Percentiles rank a stretch among this genome's conserved stretches.
These are phyloP conservation scores for Euwallacea similis DNA, from an alignment of 1,140 invertebrate species.

Conservation along the genomic window DNA sequence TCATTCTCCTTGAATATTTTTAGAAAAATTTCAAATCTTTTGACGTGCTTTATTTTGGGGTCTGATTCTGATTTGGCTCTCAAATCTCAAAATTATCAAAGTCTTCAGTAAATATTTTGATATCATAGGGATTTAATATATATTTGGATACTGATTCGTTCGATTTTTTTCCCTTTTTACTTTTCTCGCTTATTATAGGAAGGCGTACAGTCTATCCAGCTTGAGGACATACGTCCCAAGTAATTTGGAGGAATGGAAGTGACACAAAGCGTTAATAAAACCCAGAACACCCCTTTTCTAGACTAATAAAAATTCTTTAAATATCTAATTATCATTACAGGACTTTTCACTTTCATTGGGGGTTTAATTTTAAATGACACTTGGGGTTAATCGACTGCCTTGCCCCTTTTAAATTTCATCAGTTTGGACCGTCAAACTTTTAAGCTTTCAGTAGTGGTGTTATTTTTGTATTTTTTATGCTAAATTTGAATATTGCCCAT, in stretches of 20 bases:
- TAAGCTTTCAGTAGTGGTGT: slow-evolving; percentile 31
- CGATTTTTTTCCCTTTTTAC: too few species aligned
- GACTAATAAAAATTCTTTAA: slow-evolving; percentile 42
- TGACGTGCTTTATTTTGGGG: too few species aligned
- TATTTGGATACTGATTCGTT: too few species aligned
- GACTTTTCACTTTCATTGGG: slow-evolving; percentile 42
- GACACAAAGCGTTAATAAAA: slow-evolving; percentile 35
- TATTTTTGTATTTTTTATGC: slow-evolving; percentile 28
- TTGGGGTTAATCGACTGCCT: slow-evolving; percentile 40
- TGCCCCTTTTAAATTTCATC: slow-evolving; percentile 40
- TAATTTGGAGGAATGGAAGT: slow-evolving; percentile 29
- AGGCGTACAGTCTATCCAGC: too few species aligned
- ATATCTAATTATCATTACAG: slow-evolving; percentile 42
- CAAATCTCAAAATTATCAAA: too few species aligned
- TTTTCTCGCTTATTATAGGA: too few species aligned
- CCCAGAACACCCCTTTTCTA: slow-evolving; percentile 36
- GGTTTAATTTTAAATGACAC: slow-evolving; percentile 41
- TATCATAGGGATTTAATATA: too few species aligned
- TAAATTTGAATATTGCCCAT: slow-evolving; percentile 1
- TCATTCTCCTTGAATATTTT: too few species aligned
- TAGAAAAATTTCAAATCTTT: too few species aligned
- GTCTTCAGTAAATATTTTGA: too few species aligned
- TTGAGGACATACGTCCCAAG: not conserved
- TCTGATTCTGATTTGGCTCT: too few species aligned
- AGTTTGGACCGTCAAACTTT: slow-evolving; percentile 32